Conservation (phyloP, 2,888 invertebrate species). For the Pristionchus fissidentatus region DNA sequence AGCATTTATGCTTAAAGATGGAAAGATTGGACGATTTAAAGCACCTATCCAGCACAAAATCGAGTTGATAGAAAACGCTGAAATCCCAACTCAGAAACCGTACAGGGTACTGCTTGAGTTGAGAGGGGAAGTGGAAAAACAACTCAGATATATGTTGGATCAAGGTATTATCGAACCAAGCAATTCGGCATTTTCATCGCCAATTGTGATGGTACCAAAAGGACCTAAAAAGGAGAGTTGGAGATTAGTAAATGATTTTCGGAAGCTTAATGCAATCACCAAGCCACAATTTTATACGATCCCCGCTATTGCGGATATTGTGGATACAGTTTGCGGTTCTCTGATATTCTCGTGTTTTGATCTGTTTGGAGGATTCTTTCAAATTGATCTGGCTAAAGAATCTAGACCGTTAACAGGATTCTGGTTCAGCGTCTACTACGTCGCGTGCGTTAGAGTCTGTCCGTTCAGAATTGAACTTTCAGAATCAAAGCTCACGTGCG, state of each 20-base stretch:
- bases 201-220: constrained; percentile 23
- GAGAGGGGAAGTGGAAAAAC: background rate
- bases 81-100: background rate
- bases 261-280: background rate
- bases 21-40: background rate
- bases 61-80: background rate
- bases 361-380: constrained; percentile 51
- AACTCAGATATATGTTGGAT: background rate
- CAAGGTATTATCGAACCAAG: background rate
- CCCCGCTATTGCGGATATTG: constrained; percentile 42
- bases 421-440: constrained; percentile 37
- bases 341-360: too few relatives aligned
- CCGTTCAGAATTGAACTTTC: background rate
- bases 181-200: background rate
- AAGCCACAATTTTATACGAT: background rate
- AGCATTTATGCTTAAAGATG: background rate
- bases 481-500: background rate
- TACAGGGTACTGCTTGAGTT: background rate
- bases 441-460: background rate
- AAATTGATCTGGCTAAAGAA: constrained; percentile 49
- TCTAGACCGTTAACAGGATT: constrained; percentile 20
- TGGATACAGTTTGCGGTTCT: constrained; percentile 39
- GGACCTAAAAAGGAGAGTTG: background rate
- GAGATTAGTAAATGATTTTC: background rate
- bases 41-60: background rate